Evolutionary conservation across 1,140 invertebrate species (phyloP), one percentile per base, ranked within the genome.

Genomic region (Phthorimaea operculella): DNA sequence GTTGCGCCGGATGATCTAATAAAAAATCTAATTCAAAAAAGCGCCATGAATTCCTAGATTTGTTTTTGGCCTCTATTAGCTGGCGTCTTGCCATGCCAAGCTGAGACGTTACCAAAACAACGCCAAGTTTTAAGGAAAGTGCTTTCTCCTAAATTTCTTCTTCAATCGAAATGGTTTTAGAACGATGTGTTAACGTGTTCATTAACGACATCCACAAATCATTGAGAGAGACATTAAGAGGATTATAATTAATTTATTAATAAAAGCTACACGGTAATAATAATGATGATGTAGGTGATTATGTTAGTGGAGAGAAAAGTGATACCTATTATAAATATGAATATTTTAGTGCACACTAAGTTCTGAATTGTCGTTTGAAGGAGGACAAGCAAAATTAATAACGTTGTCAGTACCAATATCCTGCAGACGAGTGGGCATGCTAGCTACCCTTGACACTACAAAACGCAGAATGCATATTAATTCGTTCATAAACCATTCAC

Each of bases 81-180:
- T 47, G 65, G 68, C 68, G 44, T 39, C 14, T 36, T 44, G 68
- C 68, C 68, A 66, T 17, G 57, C 52, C 58, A 48, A 53, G 34
- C 8, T 18, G 44, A 53, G 49, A 28, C 50, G 51, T 59, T 62
- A 64, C 61, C 55, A 61, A 64, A 62, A 64, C 59, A 68, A 60
- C 33, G 21, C 34, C 12, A 56, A 47, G 50, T 58, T 50, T 59
- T 59, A 4, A 2, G 21, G 6, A 51, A 51, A 65, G 60, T 55
- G 49, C 50, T 53, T 69, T 66, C 59, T 47, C 51, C 33, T 21
- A 33, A 14, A 51, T 52, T 45, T 53, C 51, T 66, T 69, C 58
- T 55, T 48, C 17, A 70, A 53, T 55, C 52, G 39, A 44, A 51
- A 49, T 39, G 34, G 33, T 44, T 55, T 42, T 42, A 42, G 48